Percentiles rank a stretch among this genome's conserved stretches.
Evolutionary conservation across 2,888 invertebrate genomes (phyloP).

Genomic region (Athetis lepigone): DNA sequence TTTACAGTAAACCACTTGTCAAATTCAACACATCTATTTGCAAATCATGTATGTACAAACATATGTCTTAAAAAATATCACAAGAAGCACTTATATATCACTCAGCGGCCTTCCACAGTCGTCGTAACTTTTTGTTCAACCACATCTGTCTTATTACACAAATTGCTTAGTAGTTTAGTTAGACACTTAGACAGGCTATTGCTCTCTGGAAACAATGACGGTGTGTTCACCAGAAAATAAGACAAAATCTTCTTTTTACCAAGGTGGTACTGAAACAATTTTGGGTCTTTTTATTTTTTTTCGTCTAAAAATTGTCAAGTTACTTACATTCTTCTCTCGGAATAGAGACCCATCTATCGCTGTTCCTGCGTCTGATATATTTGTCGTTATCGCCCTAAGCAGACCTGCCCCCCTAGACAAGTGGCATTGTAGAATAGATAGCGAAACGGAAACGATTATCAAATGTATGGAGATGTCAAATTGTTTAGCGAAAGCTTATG

Average conservation of each 20-base stretch:
- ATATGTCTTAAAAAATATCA: not conserved
- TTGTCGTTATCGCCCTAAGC: no score
- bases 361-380: no score
- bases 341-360: no score
- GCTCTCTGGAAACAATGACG: slow-evolving; percentile 18
- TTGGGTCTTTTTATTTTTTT: no score
- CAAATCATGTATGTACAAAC: not conserved
- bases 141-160: not conserved
- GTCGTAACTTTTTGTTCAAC: not conserved
- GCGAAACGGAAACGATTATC: no score
- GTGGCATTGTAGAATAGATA: no score
- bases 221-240: not conserved
- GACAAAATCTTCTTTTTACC: not conserved
- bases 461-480: no score
- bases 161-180: slow-evolving; percentile 5
- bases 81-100: slow-evolving; percentile 10
- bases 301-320: no score
- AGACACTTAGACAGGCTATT: not conserved
- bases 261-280: not conserved
- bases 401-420: no score
- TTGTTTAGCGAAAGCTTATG: no score
- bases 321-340: no score
- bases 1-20: not conserved
- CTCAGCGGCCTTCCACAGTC: not conserved
- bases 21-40: not conserved